Conservation (phyloP, 2,113 vertebrate genomes). For the Clarias magur region DNA sequence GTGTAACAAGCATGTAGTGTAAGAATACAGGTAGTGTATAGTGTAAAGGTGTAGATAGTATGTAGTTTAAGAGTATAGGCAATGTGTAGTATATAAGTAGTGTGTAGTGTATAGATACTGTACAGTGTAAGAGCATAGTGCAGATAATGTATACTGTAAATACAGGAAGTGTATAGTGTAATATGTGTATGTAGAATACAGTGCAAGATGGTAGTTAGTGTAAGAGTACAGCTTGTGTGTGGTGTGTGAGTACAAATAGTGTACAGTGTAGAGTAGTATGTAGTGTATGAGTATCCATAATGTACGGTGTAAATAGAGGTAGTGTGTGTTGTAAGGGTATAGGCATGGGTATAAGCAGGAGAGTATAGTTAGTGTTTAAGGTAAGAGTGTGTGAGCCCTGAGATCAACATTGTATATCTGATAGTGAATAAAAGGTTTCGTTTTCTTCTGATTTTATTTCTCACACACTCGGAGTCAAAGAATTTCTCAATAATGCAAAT, state of each 20-base stretch:
- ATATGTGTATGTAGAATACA: no score
- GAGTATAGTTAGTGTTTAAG: neutral
- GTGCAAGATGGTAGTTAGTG: neutral
- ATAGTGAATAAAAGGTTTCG: neutral
- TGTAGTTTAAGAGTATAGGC: neutral
- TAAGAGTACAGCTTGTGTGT: neutral
- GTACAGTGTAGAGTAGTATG: neutral
- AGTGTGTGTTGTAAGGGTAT: neutral
- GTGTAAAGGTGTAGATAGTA: neutral
- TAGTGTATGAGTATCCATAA: neutral
- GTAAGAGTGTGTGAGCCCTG: neutral
- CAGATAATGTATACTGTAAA: neutral
- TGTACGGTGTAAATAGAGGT: neutral
- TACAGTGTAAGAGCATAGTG: neutral
- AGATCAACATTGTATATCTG: neutral
- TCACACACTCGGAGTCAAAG: neutral
- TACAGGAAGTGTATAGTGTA: neutral
- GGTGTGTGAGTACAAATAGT: neutral
- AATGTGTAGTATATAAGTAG: neutral
- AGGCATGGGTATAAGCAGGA: no score
- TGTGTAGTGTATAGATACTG: neutral
- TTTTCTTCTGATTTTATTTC: conserved; percentile 12
- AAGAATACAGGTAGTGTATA: neutral
- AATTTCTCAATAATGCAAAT: conserved; percentile 3
- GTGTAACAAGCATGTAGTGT: neutral